Percentiles rank a stretch among this genome's conserved stretches.
These are phyloP conservation scores for Oncorhynchus mykiss DNA, from an alignment of 2,113 vertebrate species.

Conservation along the genomic window DNA sequence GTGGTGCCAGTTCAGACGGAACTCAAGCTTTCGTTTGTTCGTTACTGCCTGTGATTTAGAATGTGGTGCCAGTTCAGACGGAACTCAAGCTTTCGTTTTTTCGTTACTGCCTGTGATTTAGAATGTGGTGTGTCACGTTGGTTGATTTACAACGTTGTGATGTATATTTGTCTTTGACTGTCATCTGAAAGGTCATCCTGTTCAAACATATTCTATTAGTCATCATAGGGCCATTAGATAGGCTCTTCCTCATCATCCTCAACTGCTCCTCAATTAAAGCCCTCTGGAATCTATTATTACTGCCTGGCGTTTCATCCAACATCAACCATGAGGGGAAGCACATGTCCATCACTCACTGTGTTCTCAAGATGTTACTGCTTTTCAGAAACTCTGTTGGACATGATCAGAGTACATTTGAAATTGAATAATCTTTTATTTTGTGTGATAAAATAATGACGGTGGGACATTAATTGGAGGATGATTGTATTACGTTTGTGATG, in stretches of 20 bases:
- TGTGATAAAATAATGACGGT: too few species aligned
- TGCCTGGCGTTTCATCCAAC: slow-evolving; percentile 15
- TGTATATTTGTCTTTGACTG: slow-evolving; percentile 59
- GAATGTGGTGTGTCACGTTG: slow-evolving; percentile 25
- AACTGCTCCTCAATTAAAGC: slow-evolving; percentile 54
- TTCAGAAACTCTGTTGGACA: too few species aligned
- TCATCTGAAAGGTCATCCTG: slow-evolving; percentile 64
- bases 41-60: too few species aligned
- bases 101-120: too few species aligned
- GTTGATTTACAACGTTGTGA: slow-evolving; percentile 51
- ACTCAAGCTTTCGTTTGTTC: too few species aligned
- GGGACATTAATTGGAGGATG: too few species aligned
- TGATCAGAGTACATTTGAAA: too few species aligned
- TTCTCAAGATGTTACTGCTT: slow-evolving; percentile 14
- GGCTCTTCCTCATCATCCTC: slow-evolving; percentile 33
- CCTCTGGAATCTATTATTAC: slow-evolving; percentile 35
- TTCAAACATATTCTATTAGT: slow-evolving; percentile 56
- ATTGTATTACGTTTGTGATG: too few species aligned
- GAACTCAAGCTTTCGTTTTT: too few species aligned
- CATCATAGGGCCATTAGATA: slow-evolving; percentile 30
- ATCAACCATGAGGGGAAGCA: not conserved
- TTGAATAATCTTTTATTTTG: too few species aligned
- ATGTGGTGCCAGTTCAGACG: too few species aligned
- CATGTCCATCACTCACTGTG: slow-evolving; percentile 16
- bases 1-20: too few species aligned